Base-by-base conservation (phyloP, 2,113 vertebrate genomes). In the Callithrix jacchus region DNA sequence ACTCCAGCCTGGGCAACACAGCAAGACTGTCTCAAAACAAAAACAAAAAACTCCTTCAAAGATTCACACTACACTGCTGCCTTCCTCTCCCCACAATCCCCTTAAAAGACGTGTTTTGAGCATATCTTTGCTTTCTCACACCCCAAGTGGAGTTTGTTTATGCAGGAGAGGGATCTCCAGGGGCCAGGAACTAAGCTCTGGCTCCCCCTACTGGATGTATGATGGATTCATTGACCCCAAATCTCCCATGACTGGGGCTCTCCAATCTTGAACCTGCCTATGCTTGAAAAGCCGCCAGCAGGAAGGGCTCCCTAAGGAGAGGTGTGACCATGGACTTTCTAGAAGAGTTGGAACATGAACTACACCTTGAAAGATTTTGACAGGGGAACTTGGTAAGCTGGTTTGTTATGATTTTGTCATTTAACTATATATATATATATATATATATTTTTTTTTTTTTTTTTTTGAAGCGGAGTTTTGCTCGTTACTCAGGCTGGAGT, bases 191-290 rank as follows among this genome's bases (percentile, higher is more conserved):
- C 42, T 96, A 92, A 97, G 20, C 73, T 96, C 81, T 97, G 82
- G 85, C 97, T 96, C 97, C 97, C 96, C 73, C 97, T 98, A 73
- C 81, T 91, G 97, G 93, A 5, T 37, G 5, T 66, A 32, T 17
- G 61, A 68, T 68, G 47, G 27, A 81, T 45, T 81, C 52, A 64
- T 21, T 45, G 68, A 23, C 7, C 16, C 35, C 71, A 27, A 35
- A 40, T 68, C 52, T n/a, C 49, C n/a, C 9, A 16, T 16, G 8
- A 49, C 17, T 66, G 11, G 14, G 4, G 25, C 23, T 77, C n/a
- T 66, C 9, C 35, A 90, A 88, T 70, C 25, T 25, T 49, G 35
- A 49, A 87, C 14, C n/a, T 87, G 25, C 45, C 14, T 42, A 20
- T 61, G 30, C 17, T 87, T 79, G 17, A 32, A 71, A 92, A 94